Conservation (phyloP, 2,113 vertebrate genomes). For the Setophaga petechia region DNA sequence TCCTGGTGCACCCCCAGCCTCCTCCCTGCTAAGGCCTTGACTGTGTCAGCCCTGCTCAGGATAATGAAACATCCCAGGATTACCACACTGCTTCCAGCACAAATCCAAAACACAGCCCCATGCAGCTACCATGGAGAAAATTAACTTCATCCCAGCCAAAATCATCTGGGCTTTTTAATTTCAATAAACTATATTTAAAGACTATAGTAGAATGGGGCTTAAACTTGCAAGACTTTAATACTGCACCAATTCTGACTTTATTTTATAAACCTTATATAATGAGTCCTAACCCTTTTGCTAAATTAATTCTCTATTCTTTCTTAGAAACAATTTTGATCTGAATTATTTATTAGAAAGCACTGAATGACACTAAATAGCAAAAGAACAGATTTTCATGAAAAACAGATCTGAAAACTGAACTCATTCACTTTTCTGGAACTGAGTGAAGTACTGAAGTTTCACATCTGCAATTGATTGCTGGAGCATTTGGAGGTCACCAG, state of each 20-base stretch:
- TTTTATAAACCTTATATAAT: not conserved
- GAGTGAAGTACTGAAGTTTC: not conserved
- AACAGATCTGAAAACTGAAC: not conserved
- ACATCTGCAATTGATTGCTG: not conserved
- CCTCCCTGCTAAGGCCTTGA: not conserved
- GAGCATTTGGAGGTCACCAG: not conserved
- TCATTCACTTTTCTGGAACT: not conserved
- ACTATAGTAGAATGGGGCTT: not conserved
- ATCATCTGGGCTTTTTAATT: not conserved
- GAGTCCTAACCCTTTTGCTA: not conserved
- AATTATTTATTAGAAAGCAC: not conserved
- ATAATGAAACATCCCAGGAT: not conserved
- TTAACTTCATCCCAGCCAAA: not conserved
- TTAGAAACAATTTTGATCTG: not conserved
- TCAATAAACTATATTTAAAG: not conserved
- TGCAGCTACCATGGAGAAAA: not conserved
- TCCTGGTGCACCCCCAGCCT: not conserved
- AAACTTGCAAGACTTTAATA: not conserved
- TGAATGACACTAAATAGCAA: not conserved
- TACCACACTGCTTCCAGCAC: not conserved
- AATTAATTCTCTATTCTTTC: not conserved
- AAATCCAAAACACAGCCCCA: not conserved
- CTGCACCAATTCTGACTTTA: not conserved
- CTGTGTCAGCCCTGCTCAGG: not conserved
- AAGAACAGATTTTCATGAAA: not conserved